A percentile compares a stretch with the other conserved stretches of the same genome.
These are phyloP conservation scores for Tipula lateralis DNA, from an alignment of 2,888 invertebrate genomes.

Conservation along the genomic window DNA sequence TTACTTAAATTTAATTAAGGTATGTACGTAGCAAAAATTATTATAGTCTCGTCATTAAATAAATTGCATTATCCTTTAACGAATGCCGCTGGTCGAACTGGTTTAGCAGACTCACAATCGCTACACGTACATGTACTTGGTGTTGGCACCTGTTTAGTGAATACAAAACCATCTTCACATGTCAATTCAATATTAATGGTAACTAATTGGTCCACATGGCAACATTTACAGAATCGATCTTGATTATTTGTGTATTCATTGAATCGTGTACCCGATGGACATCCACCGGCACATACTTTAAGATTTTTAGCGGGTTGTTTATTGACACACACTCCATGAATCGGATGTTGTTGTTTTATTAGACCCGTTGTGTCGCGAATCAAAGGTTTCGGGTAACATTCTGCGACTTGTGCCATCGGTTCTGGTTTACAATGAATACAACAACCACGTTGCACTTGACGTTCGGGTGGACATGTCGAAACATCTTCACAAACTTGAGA, in stretches of 20 bases:
- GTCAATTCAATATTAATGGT: constrained; percentile 39
- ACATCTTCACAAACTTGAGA: constrained; percentile 60
- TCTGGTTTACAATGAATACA: constrained; percentile 61
- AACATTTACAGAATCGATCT: background rate
- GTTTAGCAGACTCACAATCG: background rate
- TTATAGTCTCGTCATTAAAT: background rate
- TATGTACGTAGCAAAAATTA: background rate
- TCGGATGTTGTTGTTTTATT: constrained; percentile 49
- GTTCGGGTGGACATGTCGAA: constrained; percentile 54
- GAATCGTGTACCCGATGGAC: constrained; percentile 65
- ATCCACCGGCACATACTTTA: constrained; percentile 66
- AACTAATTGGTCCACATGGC: background rate
- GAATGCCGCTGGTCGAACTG: background rate
- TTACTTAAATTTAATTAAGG: background rate
- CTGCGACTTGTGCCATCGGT: constrained; percentile 46
- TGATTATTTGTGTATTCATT: constrained; percentile 44
- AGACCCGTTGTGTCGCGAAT: constrained; percentile 55
- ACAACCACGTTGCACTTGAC: constrained; percentile 60
- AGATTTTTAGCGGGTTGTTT: constrained; percentile 55
- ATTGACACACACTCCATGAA: constrained; percentile 64
- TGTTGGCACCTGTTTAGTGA: constrained; percentile 35
- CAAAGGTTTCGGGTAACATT: constrained; percentile 55
- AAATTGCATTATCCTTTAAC: background rate
- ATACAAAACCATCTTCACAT: constrained; percentile 50
- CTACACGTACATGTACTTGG: constrained; percentile 29